phyloP scores from a whole-genome alignment of 2,888 invertebrate species.

The Ariolimax columbianus region DNA sequence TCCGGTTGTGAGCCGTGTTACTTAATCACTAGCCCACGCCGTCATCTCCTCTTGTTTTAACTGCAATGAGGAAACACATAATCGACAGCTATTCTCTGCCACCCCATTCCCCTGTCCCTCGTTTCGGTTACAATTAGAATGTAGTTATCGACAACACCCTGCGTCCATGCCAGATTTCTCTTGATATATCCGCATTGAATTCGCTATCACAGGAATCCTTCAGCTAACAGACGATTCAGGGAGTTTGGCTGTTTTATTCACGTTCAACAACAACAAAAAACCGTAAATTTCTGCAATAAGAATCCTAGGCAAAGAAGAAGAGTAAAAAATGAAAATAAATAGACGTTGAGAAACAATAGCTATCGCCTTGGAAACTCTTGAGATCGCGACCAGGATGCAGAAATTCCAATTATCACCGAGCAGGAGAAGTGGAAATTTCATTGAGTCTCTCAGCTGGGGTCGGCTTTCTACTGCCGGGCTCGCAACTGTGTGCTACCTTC shows the following conservation, averaged over 20 bases:
- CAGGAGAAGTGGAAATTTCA: slow-evolving; percentile 11
- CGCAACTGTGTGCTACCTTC: background rate
- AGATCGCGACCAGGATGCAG: background rate
- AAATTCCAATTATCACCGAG: slow-evolving; percentile 19
- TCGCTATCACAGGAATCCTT: background rate
- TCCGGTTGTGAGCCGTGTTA: too few relatives aligned
- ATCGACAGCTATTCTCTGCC: too few relatives aligned
- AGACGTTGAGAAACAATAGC: background rate
- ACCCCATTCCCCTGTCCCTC: too few relatives aligned
- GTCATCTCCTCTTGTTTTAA: too few relatives aligned
- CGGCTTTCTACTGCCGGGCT: background rate
- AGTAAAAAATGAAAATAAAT: background rate
- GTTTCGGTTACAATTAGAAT: background rate
- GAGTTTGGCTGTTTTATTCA: background rate
- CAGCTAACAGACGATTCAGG: background rate
- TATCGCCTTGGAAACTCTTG: background rate
- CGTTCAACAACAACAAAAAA: too few relatives aligned
- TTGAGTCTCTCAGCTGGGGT: slow-evolving; percentile 5
- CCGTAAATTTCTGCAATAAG: background rate
- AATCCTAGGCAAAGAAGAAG: background rate
- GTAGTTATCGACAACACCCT: background rate
- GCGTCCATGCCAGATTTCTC: background rate
- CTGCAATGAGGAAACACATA: too few relatives aligned
- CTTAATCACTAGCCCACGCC: too few relatives aligned
- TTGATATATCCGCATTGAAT: background rate